Evolutionary conservation across 2,888 invertebrate species (phyloP).

Genomic region (Stenotaenia linearis): DNA sequence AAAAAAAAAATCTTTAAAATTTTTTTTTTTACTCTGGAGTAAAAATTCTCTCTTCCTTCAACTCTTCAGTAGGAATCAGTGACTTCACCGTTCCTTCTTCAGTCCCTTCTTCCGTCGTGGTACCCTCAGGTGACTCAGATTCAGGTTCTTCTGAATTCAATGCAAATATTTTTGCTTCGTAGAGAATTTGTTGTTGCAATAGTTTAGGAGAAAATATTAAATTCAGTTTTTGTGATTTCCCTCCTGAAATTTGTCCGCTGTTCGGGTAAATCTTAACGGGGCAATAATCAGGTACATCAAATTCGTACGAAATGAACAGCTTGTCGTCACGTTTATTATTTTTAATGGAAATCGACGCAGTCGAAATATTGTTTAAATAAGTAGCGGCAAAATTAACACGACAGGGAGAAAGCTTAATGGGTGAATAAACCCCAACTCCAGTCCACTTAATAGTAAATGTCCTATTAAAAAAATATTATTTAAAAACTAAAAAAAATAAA

Average conservation of each 20-base stretch:
- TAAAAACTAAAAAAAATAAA: background rate
- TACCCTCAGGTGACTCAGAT: background rate
- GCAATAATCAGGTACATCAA: background rate
- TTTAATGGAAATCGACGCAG: background rate
- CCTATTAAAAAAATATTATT: background rate
- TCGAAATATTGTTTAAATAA: background rate
- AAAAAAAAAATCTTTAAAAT: background rate
- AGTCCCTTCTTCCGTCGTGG: background rate
- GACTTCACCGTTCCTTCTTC: background rate
- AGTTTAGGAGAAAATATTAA: background rate
- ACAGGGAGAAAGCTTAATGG: background rate
- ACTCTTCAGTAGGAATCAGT: background rate
- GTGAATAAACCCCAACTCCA: background rate
- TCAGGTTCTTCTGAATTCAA: background rate
- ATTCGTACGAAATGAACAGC: background rate
- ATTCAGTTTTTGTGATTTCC: background rate
- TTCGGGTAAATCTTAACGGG: background rate
- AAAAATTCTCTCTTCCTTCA: too few relatives aligned
- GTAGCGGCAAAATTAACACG: background rate
- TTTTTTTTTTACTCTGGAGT: background rate
- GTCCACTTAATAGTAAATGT: background rate
- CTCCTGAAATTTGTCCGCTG: background rate
- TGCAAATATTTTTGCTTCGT: background rate
- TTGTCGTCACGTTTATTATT: background rate
- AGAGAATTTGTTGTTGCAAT: background rate